Evolutionary conservation across 2,888 invertebrate species (phyloP), one percentile per base, ranked within the genome.

Genomic region (Pollenia angustigena): DNA sequence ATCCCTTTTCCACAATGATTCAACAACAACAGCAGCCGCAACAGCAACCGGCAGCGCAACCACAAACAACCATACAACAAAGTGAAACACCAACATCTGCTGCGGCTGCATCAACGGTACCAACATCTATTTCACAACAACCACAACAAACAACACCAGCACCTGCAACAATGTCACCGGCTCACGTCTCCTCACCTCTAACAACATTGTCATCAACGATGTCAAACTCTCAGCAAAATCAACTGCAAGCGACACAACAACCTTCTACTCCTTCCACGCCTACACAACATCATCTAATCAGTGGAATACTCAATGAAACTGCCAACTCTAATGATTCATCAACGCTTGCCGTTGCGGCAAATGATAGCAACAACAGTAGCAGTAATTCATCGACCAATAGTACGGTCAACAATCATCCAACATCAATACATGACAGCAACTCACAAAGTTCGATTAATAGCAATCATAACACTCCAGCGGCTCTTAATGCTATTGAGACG

Each of bases 341-440:
- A 6, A 92, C 92, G 0, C 79, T 92, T 52, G 93, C 93, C 1
- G 92, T 92, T 44, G 92, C 91, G 12, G 92, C 92, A 44, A 92
- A 92, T 52, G 93, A 93, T 48, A 93, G 92, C 89, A 93, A 92
- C 88, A 93, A 92, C 88, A 92, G 93, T 78, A 92, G 93, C 87
- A 92, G 92, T 87, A 93, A 93, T 87, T 93, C 93, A 79, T 92
- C 92, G 74, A 93, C 92, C 64, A 93, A 92, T 83, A 93, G 92
- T 89, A 92, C 93, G 80, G 93, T 93, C 56, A 93, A 93, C 89
- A 93, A 93, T 87, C 93, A 93, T 81, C 92, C 93, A 11, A 92
- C 93, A n/a, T 93, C 93, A 8, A 90, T 93, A 72, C 93, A 93
- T 76, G 93, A 93, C 88, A 93, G 93, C 88, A 93, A 93, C 85